Evolutionary conservation across 2,113 vertebrate species (phyloP).

Genomic region (Epinephelus cyanopodus): DNA sequence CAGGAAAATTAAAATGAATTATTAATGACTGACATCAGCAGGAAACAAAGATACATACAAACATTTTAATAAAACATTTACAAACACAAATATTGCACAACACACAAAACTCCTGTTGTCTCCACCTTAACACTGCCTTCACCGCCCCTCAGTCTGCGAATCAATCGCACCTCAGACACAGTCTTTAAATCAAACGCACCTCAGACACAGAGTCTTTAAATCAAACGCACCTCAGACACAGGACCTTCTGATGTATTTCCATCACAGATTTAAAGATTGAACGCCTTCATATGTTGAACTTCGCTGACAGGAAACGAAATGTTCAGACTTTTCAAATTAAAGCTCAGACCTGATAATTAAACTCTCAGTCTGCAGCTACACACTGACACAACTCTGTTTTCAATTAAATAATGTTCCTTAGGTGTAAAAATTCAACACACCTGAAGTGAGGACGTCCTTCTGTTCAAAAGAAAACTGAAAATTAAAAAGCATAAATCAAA

Average conservation of each 20-base stretch:
- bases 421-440: not conserved
- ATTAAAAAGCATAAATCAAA: not conserved
- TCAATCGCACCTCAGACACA: too few relatives aligned
- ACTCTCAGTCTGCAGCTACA: too few relatives aligned
- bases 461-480: not conserved
- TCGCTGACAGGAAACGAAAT: too few relatives aligned
- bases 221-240: not conserved
- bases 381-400: not conserved
- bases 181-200: not conserved
- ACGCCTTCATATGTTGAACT: too few relatives aligned
- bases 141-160: not conserved
- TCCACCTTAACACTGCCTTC: not conserved
- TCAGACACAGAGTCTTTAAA: not conserved
- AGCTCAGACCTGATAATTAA: not conserved
- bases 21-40: too few relatives aligned
- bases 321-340: not conserved
- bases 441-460: not conserved
- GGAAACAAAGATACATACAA: not conserved
- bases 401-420: not conserved
- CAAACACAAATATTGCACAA: not conserved
- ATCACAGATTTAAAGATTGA: too few relatives aligned
- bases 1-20: too few relatives aligned
- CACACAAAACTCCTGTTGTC: not conserved
- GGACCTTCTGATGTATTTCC: too few relatives aligned
- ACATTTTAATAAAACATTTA: slow-evolving; percentile 2